phyloP scores from a whole-genome alignment of 2,113 vertebrate species.

The Periophthalmodon schlosseri region DNA sequence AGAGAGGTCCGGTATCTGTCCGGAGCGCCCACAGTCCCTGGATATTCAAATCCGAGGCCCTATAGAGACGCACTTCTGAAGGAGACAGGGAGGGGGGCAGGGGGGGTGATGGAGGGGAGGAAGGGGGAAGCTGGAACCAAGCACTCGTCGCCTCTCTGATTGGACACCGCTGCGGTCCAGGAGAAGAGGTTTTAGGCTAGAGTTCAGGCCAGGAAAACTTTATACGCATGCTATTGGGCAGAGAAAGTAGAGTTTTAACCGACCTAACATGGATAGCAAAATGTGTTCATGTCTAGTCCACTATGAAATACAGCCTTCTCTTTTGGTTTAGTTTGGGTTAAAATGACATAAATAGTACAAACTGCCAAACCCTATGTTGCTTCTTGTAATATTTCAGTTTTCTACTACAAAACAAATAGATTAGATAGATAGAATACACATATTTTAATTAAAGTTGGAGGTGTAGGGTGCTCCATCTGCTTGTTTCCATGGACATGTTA shows the following conservation, averaged over 20 bases:
- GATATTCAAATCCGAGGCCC: conserved; percentile 60
- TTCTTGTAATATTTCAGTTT: too few species aligned
- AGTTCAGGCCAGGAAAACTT: neutral
- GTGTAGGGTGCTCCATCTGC: too few species aligned
- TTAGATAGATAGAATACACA: too few species aligned
- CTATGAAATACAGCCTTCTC: too few species aligned
- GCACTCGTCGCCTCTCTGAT: conserved; percentile 40
- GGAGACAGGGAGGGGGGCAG: conserved; percentile 24
- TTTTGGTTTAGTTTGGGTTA: neutral
- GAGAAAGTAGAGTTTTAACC: neutral
- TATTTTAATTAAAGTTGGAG: too few species aligned
- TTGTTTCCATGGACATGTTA: too few species aligned
- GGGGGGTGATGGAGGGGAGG: conserved; percentile 28
- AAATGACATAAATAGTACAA: neutral
- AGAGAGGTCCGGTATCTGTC: conserved; percentile 63
- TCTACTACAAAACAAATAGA: too few species aligned
- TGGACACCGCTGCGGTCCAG: conserved; percentile 25
- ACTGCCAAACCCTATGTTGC: too few species aligned
- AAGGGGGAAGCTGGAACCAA: conserved; percentile 39
- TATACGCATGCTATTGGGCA: neutral
- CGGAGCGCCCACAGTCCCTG: conserved; percentile 60
- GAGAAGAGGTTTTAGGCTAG: neutral
- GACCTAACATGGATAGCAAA: neutral
- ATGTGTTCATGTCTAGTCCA: neutral
- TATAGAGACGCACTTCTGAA: conserved; percentile 57